Percentiles rank a stretch among this genome's conserved stretches.
phyloP scores from a whole-genome alignment of 2,113 vertebrate genomes.

The Eonycteris spelaea region DNA sequence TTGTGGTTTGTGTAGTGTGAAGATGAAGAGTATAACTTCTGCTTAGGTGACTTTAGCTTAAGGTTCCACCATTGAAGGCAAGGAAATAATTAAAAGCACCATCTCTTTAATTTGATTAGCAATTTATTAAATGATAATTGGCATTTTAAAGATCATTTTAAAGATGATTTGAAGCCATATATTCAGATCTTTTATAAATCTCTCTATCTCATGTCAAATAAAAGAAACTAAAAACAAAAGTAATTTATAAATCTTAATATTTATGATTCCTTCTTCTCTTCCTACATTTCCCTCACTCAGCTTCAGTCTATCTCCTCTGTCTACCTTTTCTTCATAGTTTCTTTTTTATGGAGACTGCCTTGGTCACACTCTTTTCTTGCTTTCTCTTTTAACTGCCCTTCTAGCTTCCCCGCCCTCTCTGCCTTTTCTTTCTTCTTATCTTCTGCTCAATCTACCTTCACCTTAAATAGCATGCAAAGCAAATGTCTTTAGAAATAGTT shows the following conservation, averaged over 20 bases:
- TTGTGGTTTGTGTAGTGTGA: not conserved
- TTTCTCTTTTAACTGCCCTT: not conserved
- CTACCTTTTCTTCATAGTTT: not conserved
- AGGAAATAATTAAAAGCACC: not conserved
- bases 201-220: not conserved
- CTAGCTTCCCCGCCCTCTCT: not conserved
- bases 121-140: slow-evolving; percentile 36
- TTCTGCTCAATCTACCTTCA: not conserved
- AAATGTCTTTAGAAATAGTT: slow-evolving; percentile 19
- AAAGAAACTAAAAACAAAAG: slow-evolving; percentile 10
- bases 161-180: slow-evolving; percentile 11
- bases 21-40: slow-evolving; percentile 20
- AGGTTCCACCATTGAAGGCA: not conserved
- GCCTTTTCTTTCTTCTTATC: not conserved
- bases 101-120: not conserved
- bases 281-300: not conserved
- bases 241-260: not conserved
- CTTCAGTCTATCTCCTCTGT: not conserved
- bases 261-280: not conserved
- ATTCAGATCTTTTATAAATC: slow-evolving; percentile 4
- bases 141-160: slow-evolving; percentile 5
- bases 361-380: not conserved
- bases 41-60: not conserved
- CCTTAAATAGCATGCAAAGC: slow-evolving; percentile 8
- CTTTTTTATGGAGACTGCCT: not conserved